Evolutionary conservation across 2,113 vertebrate genomes (phyloP), one percentile per base, ranked within the genome.

Genomic region (Martes martes): DNA sequence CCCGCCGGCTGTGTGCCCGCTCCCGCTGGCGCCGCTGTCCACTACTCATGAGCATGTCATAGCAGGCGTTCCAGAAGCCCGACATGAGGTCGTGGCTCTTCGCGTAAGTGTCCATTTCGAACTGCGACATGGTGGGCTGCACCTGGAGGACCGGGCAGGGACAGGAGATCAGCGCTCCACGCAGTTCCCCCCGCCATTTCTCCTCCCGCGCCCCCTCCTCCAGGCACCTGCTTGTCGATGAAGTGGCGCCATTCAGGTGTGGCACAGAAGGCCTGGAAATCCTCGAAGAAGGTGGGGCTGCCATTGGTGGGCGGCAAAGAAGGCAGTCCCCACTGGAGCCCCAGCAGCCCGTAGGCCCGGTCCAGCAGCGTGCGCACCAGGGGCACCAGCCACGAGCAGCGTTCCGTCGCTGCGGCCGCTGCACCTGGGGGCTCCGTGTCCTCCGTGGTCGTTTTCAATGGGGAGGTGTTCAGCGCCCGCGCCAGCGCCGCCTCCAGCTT

Each of bases 41-140:
- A 0, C 99, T 99, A 98, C 99, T 99, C 99, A 99, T 99, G 88
- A 99, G 98, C 74, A 99, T 99, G 7, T 99, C 99, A 0, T 99
- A 99, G 94, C 99, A 99, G 47, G 99, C 99, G 9, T 99, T 99
- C 99, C 99, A 99, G 98, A 99, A 99, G 80, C 99, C 99, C 18
- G 99, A 99, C 99, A 99, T 99, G 98, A 99, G 99, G 98, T 99
- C 99, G 0, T 99, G 99, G 97, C 99, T 99, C 98, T 99, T 99
- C 18, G 99, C 99, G 0, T 99, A 99, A 0, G 99, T 99, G 98
- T 99, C 99, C 98, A 99, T 98, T 96, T 99, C 99, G 10, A 99
- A 99, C 97, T 99, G 99, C 16, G 99, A 99, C 99, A 99, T 99
- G 86, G 99, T 99, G 89, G 99, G 99, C 97, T 99, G 99, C 61